Evolutionary conservation across 2,888 invertebrate genomes (phyloP).

Genomic region (Melanchra persicariae): DNA sequence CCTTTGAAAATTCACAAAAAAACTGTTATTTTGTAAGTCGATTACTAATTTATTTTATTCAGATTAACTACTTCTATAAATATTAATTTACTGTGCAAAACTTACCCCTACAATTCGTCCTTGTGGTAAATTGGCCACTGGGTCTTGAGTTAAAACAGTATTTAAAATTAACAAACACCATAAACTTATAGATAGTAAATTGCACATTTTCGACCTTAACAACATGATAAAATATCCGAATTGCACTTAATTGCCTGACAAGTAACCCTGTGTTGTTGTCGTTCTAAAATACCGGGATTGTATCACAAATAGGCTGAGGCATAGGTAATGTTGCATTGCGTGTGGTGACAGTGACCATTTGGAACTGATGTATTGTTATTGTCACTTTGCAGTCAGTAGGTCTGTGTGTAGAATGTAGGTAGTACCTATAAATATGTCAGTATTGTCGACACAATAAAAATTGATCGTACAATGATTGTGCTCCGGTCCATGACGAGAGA

Average conservation of each 20-base stretch:
- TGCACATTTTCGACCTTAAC: constrained; percentile 38
- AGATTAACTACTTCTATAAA: background rate
- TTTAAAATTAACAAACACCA: constrained; percentile 58
- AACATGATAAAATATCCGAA: background rate
- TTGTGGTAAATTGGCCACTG: constrained; percentile 89
- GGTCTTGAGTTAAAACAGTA: constrained; percentile 82
- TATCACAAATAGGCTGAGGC: constrained; percentile 1
- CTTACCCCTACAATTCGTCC: constrained; percentile 92
- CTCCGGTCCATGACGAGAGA: constrained; percentile 84
- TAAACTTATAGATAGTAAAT: constrained; percentile 33
- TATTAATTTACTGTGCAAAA: constrained; percentile 36
- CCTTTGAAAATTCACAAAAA: too few species aligned
- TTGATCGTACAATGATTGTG: constrained; percentile 85
- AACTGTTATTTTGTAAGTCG: background rate
- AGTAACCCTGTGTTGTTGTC: constrained; percentile 11
- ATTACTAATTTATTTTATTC: background rate
- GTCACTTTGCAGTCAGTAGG: constrained; percentile 61
- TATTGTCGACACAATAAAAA: constrained; percentile 80
- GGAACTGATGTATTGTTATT: constrained; percentile 75
- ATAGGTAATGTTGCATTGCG: constrained; percentile 34
- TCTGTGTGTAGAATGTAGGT: constrained; percentile 11
- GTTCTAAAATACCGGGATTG: background rate
- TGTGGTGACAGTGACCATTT: constrained; percentile 56
- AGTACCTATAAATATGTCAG: constrained; percentile 33
- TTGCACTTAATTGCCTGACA: background rate